phyloP scores from a whole-genome alignment of 2,888 invertebrate genomes.

The Agonum fuliginosum region DNA sequence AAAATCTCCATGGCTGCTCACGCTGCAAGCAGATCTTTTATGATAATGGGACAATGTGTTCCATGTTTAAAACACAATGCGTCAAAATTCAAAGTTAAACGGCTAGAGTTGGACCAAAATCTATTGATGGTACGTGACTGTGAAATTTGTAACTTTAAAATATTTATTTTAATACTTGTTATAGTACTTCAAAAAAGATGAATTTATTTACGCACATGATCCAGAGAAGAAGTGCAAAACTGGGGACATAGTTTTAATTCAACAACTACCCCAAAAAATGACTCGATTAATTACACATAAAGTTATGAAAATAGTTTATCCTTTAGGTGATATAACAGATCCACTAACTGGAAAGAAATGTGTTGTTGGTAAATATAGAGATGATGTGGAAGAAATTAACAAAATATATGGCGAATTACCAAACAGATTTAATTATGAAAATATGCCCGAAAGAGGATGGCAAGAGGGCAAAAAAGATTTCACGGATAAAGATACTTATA shows the following conservation, averaged over 20 bases:
- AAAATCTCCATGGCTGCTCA: slow-evolving; percentile 67
- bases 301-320: slow-evolving; percentile 87
- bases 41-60: slow-evolving; percentile 86
- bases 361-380: slow-evolving; percentile 83
- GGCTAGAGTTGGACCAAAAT: slow-evolving; percentile 84
- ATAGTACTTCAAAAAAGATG: slow-evolving; percentile 86
- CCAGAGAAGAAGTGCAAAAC: slow-evolving; percentile 85
- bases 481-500: slow-evolving; percentile 84
- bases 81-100: slow-evolving; percentile 85
- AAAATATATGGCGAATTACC: slow-evolving; percentile 82
- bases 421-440: slow-evolving; percentile 83
- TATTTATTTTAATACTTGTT: slow-evolving; percentile 63
- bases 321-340: slow-evolving; percentile 89
- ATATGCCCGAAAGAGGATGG: slow-evolving; percentile 87
- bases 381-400: slow-evolving; percentile 81
- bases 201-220: slow-evolving; percentile 86
- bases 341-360: slow-evolving; percentile 89
- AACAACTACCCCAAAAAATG: slow-evolving; percentile 82
- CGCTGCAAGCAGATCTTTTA: slow-evolving; percentile 73
- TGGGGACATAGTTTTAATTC: slow-evolving; percentile 88
- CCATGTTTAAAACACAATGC: slow-evolving; percentile 86
- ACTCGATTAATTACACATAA: slow-evolving; percentile 87
- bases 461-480: slow-evolving; percentile 89
- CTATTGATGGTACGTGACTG: slow-evolving; percentile 82
- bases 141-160: slow-evolving; percentile 33